A percentile compares a stretch with the other conserved stretches of the same genome.
phyloP scores from a whole-genome alignment of 2,797 vertebrate genomes.

The Philypnodon macrostomus region DNA sequence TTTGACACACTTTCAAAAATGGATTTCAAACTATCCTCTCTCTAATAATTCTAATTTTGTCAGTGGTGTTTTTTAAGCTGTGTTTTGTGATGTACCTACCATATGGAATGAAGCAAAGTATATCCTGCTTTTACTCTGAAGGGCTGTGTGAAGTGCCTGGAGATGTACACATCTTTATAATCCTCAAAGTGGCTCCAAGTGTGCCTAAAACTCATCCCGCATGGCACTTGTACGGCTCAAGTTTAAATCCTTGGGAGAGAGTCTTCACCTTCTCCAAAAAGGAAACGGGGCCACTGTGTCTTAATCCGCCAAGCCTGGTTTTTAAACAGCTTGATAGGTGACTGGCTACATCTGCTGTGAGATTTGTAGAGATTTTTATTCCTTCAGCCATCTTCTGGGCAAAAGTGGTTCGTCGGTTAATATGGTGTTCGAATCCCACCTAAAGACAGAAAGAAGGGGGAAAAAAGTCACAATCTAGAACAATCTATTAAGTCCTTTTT shows the following conservation, averaged over 20 bases:
- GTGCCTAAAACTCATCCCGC: slow-evolving; percentile 54
- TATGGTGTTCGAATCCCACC: slow-evolving; percentile 48
- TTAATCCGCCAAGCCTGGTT: slow-evolving; percentile 58
- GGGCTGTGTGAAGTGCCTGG: slow-evolving; percentile 36
- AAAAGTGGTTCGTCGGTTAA: slow-evolving; percentile 39
- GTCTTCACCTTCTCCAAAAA: slow-evolving; percentile 54
- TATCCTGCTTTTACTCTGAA: slow-evolving; percentile 41
- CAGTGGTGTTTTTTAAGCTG: no score
- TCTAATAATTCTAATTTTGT: no score
- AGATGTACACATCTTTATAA: slow-evolving; percentile 54
- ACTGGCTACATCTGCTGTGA: slow-evolving; percentile 40
- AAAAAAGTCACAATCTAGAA: not conserved
- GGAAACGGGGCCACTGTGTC: slow-evolving; percentile 43
- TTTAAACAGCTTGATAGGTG: slow-evolving; percentile 52
- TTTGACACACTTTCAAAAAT: no score
- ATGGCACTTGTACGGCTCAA: slow-evolving; percentile 44
- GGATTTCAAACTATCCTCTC: no score
- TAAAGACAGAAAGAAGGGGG: slow-evolving; percentile 30
- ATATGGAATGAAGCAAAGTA: slow-evolving; percentile 28
- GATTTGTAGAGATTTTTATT: slow-evolving; percentile 46
- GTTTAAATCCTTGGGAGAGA: slow-evolving; percentile 64
- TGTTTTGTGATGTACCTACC: slow-evolving; percentile 47
- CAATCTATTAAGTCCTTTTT: no score
- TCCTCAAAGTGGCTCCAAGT: slow-evolving; percentile 61
- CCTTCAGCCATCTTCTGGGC: slow-evolving; percentile 30